These are phyloP conservation scores for Cenopis cana DNA, from an alignment of 2,888 invertebrate genomes.

Conservation along the genomic window DNA sequence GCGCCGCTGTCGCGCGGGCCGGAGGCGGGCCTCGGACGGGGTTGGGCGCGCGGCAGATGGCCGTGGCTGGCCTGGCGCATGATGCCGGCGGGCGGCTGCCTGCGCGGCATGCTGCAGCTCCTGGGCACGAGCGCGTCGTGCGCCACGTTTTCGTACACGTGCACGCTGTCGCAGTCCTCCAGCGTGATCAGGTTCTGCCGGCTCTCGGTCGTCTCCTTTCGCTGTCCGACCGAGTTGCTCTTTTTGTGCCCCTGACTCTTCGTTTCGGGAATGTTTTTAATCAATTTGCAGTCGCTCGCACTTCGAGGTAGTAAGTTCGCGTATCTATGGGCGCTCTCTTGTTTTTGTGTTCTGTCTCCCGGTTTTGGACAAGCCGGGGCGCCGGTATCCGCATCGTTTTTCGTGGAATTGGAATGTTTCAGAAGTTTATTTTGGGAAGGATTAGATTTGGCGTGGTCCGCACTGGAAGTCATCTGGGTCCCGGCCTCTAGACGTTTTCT, in stretches of 20 bases:
- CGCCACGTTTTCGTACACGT: slow-evolving; percentile 78
- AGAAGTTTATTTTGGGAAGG: slow-evolving; percentile 61
- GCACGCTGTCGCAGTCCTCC: slow-evolving; percentile 71
- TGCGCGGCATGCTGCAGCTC: slow-evolving; percentile 80
- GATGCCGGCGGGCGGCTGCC: slow-evolving; percentile 64
- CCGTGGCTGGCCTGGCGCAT: slow-evolving; percentile 76
- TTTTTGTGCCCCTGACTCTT: slow-evolving; percentile 74
- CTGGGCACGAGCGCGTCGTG: slow-evolving; percentile 70
- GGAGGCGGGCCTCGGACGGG: slow-evolving; percentile 69
- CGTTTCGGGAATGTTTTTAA: slow-evolving; percentile 66
- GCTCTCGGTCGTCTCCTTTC: slow-evolving; percentile 77
- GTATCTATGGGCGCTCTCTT: slow-evolving; percentile 67
- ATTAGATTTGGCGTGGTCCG: slow-evolving; percentile 66
- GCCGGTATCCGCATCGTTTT: slow-evolving; percentile 54
- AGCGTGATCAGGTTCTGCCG: slow-evolving; percentile 77
- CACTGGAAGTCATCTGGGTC: slow-evolving; percentile 56
- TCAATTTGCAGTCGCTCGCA: slow-evolving; percentile 76
- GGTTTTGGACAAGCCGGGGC: slow-evolving; percentile 57
- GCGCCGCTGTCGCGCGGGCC: slow-evolving; percentile 60
- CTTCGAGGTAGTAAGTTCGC: slow-evolving; percentile 76
- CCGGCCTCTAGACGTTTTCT: slow-evolving; percentile 67
- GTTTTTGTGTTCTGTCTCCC: slow-evolving; percentile 59
- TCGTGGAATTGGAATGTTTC: slow-evolving; percentile 67
- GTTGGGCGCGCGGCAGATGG: slow-evolving; percentile 70
- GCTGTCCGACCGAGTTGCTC: slow-evolving; percentile 79